phyloP scores from a whole-genome alignment of 92 coral and sea anemone species.

The Umimayanthus chanpuru region DNA sequence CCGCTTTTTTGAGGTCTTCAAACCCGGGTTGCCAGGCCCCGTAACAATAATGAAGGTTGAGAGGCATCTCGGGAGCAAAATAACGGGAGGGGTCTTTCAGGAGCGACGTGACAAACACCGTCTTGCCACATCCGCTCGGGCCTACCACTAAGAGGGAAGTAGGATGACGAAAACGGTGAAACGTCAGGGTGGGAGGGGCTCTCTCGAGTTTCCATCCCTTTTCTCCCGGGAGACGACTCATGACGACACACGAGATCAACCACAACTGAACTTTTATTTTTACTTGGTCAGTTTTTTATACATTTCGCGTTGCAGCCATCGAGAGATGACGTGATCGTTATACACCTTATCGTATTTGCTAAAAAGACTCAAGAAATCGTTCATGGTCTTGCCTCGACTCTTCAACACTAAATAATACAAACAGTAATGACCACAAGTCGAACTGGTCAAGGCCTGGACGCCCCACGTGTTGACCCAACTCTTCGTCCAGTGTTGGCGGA shows the following conservation, averaged over 20 bases:
- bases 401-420: neutral
- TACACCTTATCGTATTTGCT: too few relatives aligned
- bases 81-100: neutral
- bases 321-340: too few relatives aligned
- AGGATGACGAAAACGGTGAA: neutral
- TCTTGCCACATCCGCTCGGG: neutral
- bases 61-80: too few relatives aligned
- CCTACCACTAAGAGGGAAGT: conserved; percentile 8
- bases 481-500: neutral
- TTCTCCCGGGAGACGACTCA: too few relatives aligned
- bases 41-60: too few relatives aligned
- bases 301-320: too few relatives aligned
- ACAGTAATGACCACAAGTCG: neutral
- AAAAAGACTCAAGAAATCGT: too few relatives aligned
- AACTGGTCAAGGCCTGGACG: conserved; percentile 8
- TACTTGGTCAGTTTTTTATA: neutral
- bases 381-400: too few relatives aligned
- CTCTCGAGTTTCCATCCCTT: too few relatives aligned
- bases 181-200: too few relatives aligned
- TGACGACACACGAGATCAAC: conserved; percentile 1
- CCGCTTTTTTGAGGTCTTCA: neutral
- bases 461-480: conserved; percentile 4
- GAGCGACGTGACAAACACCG: conserved; percentile 1
- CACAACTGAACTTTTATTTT: neutral
- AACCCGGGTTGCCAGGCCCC: too few relatives aligned